Evolutionary conservation across 2,113 vertebrate species (phyloP), one percentile per base, ranked within the genome.

Genomic region (Scolopax mira): DNA sequence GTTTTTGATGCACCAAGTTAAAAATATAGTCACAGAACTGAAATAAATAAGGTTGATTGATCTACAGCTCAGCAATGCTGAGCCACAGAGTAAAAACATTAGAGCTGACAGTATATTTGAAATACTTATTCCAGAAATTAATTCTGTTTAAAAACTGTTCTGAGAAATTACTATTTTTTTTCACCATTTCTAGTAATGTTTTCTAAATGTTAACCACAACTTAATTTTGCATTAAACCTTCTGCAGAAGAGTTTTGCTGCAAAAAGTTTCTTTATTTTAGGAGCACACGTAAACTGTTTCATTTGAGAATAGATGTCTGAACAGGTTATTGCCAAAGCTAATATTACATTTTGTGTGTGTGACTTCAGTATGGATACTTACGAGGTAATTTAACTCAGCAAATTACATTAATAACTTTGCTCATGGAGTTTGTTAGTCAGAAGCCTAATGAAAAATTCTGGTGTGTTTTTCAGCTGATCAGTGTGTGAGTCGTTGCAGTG

Each of bases 401-500:
- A 71, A 41, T 75, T 67, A 24, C 17, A 11, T 42, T 51, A 69
- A 37, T 17, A 33, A 61, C 7, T 81, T 81, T 85, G 33, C 49
- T 78, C 13, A 12, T 57, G 39, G 13, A 69, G 28, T 74, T 83
- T 0, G 1, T 54, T 41, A 65, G 19, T 31, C 11, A 86, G 93
- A 97, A 93, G 79, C 64, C 92, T 98, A 86, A 98, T 95, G 89
- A 93, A 86, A 90, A 85, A 57, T 89, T 91, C 85, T 92, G 39
- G 7, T 94, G 96, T 98, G 77, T 97, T 96, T 98, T 94, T 55
- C 97, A 96, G 94, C 98, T 97, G 98, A 98, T 96, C 97, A 97
- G 69, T 99, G 99, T 97, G 97, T 98, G 75, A 98, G 84, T 57
- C 61, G 79, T 12, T 99, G 99, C 69, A 98, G 97, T 80, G 98